Percentiles rank a stretch among this genome's conserved stretches.
These are phyloP conservation scores for Anoplophora glabripennis DNA, from an alignment of 1,140 invertebrate species.

Conservation along the genomic window DNA sequence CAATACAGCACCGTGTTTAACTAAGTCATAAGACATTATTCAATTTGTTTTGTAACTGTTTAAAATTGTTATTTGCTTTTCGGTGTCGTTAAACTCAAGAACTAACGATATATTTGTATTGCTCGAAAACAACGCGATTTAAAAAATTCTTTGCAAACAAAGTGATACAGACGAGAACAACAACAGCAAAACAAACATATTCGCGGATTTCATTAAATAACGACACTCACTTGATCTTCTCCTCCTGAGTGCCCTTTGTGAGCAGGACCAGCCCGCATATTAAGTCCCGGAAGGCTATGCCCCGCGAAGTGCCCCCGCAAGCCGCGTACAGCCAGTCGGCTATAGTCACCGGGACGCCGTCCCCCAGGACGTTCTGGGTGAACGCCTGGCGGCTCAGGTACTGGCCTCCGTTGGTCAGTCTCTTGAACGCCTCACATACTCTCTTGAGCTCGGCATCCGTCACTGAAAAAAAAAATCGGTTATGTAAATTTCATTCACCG, in stretches of 20 bases:
- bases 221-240: slow-evolving; percentile 76
- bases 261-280: slow-evolving; percentile 79
- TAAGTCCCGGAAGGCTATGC: slow-evolving; percentile 79
- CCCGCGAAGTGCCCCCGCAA: slow-evolving; percentile 76
- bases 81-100: too few species aligned
- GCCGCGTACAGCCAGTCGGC: slow-evolving; percentile 77
- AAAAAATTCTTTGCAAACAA: too few species aligned
- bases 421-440: slow-evolving; percentile 81
- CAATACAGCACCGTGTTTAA: too few species aligned
- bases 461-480: slow-evolving; percentile 57
- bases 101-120: too few species aligned
- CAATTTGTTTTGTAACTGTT: too few species aligned
- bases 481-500: not conserved
- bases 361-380: slow-evolving; percentile 77
- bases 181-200: too few species aligned
- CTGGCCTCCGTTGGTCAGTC: slow-evolving; percentile 66
- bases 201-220: too few species aligned
- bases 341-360: slow-evolving; percentile 73
- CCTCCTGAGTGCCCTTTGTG: slow-evolving; percentile 76
- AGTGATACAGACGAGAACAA: too few species aligned
- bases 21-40: too few species aligned
- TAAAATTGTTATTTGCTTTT: too few species aligned
- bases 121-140: too few species aligned
- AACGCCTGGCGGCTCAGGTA: slow-evolving; percentile 72
- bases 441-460: slow-evolving; percentile 75